phyloP scores from a whole-genome alignment of 1,140 invertebrate species.

The Zaprionus vittiger region DNA sequence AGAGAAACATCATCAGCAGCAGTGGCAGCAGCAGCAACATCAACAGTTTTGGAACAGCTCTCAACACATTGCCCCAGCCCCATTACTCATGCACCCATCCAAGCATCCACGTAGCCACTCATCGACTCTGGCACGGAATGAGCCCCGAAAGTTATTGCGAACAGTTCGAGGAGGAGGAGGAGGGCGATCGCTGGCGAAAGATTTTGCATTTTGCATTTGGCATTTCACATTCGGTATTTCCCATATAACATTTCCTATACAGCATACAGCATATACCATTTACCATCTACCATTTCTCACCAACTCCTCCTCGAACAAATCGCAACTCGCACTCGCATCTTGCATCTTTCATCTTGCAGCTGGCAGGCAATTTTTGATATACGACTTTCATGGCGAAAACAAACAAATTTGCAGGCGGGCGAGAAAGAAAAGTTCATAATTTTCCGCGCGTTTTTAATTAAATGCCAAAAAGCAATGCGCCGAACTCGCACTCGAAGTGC shows the following conservation, averaged over 20 bases:
- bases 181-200: slow-evolving; percentile 39
- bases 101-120: neutral
- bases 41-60: slow-evolving; percentile 24
- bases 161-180: neutral
- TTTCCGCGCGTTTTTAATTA: slow-evolving; percentile 76
- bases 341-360: slow-evolving; percentile 19
- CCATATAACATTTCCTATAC: neutral
- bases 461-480: slow-evolving; percentile 54
- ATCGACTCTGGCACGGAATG: slow-evolving; percentile 10
- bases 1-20: neutral
- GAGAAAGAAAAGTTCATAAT: slow-evolving; percentile 81
- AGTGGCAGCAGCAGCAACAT: slow-evolving; percentile 10
- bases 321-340: slow-evolving; percentile 2
- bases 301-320: slow-evolving; percentile 10
- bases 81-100: slow-evolving; percentile 39
- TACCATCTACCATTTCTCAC: neutral
- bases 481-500: slow-evolving; percentile 1
- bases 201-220: slow-evolving; percentile 28
- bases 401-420: slow-evolving; percentile 72
- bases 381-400: slow-evolving; percentile 57
- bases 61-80: slow-evolving; percentile 30
- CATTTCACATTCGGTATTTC: slow-evolving; percentile 15
- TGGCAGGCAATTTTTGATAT: slow-evolving; percentile 52
- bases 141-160: slow-evolving; percentile 31
- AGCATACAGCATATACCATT: neutral